Base-by-base conservation (phyloP, 2,113 vertebrate species). In the Leptobrachium ailaonicum region DNA sequence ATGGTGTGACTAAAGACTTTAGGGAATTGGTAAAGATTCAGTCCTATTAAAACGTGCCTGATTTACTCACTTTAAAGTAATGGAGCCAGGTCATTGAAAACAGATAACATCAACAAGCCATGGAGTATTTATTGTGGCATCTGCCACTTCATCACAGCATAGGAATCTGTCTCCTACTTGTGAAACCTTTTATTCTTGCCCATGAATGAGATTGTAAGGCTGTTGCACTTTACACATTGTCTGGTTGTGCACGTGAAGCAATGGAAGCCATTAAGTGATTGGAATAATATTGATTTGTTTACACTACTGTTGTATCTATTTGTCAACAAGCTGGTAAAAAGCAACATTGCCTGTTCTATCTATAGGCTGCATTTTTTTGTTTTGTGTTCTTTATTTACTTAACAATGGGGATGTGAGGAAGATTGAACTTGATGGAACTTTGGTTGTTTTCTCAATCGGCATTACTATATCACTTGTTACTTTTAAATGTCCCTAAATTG, bases 121-220 rank as follows among this genome's bases (percentile, higher is more conserved):
- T 64, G 66, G 32, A 44, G 20, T 71, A 68, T 79, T 71, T 79
- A 71, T 71, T 71, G 44, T n/a, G 6, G 14, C 43, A 45, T 53
- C 54, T 62, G 74, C 32, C 62, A 41, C 74, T 76, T 76, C 53
- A 60, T 78, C 71, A 44, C 40, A 2, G 67, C 47, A 20, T 68
- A 71, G 76, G 68, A 71, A 79, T 71, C 60, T 70, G 66, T 77
- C 53, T 43, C 56, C 45, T 70, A 8, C 6, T 71, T 71, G 56
- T 63, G 56, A 78, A 78, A 41, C 20, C 20, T 72, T 42, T 8
- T 62, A 41, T 73, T 54, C 11, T 72, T 11, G 10, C 6, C 2
- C 41, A 20, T 32, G 3, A 41, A 12, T 73, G 69, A 1, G 53
- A 54, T 44, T 12, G 7, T 9, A n/a, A 45, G 32, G 44, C 47